Evolutionary conservation across 2,888 invertebrate genomes (phyloP).

Genomic region (Polia nebulosa): DNA sequence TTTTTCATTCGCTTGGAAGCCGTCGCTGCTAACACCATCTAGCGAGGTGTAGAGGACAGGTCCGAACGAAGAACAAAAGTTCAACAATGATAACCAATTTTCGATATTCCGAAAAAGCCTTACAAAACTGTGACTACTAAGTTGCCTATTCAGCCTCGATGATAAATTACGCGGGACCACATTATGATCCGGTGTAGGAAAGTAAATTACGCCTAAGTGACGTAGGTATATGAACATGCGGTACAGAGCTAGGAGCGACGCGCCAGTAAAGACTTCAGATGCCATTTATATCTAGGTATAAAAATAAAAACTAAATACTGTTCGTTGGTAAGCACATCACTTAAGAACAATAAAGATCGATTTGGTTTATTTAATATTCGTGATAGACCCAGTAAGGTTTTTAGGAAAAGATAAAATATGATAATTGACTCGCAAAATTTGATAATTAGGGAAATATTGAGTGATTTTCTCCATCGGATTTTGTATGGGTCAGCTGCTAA

Average conservation of each 20-base stretch:
- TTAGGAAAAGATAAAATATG: too few relatives aligned
- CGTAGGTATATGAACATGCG: slow-evolving; percentile 22
- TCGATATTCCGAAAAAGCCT: slow-evolving; percentile 22
- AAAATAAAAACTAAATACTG: neutral
- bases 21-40: too few relatives aligned
- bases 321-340: neutral
- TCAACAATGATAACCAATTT: slow-evolving; percentile 27
- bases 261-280: neutral
- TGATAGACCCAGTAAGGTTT: too few relatives aligned
- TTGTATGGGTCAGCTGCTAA: too few relatives aligned
- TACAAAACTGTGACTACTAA: slow-evolving; percentile 28
- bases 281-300: too few relatives aligned
- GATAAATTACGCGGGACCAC: slow-evolving; percentile 53
- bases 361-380: neutral
- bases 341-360: neutral
- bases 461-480: too few relatives aligned
- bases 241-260: neutral
- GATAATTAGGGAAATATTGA: too few relatives aligned
- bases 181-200: slow-evolving; percentile 48
- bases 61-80: too few relatives aligned
- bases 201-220: slow-evolving; percentile 50
- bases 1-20: too few relatives aligned
- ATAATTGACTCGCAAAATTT: too few relatives aligned
- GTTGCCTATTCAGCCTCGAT: slow-evolving; percentile 43
- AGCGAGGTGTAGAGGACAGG: too few relatives aligned